Conservation (phyloP, 2,888 invertebrate genomes). For the Microchrysa polita region DNA sequence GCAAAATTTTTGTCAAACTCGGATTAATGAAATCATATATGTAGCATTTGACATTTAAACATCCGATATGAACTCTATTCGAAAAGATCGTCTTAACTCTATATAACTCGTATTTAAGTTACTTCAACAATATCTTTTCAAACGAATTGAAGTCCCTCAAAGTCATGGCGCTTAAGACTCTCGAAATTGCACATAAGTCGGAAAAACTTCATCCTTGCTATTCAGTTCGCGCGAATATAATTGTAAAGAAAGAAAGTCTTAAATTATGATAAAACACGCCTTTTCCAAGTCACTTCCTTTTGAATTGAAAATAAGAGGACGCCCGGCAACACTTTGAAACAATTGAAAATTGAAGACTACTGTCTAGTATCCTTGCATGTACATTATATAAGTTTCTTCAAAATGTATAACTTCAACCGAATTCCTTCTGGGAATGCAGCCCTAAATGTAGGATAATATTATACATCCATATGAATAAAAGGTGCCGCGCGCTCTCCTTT, state of each 20-base stretch:
- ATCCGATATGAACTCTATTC: too few species aligned
- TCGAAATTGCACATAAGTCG: too few species aligned
- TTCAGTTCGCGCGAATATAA: conserved; percentile 17
- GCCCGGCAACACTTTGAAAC: conserved; percentile 21
- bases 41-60: too few species aligned
- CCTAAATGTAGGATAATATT: neutral
- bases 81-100: too few species aligned
- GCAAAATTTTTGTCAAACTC: too few species aligned
- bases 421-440: neutral
- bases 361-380: conserved; percentile 26
- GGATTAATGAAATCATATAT: too few species aligned
- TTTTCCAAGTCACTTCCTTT: conserved; percentile 37
- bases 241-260: conserved; percentile 19
- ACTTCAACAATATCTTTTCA: too few species aligned
- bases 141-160: too few species aligned
- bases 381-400: conserved; percentile 8
- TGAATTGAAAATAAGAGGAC: conserved; percentile 14
- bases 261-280: conserved; percentile 30
- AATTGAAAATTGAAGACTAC: conserved; percentile 32
- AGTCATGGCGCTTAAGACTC: too few species aligned
- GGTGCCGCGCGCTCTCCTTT: neutral
- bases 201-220: neutral
- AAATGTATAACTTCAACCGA: neutral
- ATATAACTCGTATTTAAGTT: too few species aligned
- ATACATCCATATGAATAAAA: too few species aligned